Evolutionary conservation across 1,140 invertebrate genomes (phyloP).

Genomic region (Colletes latitarsis): DNA sequence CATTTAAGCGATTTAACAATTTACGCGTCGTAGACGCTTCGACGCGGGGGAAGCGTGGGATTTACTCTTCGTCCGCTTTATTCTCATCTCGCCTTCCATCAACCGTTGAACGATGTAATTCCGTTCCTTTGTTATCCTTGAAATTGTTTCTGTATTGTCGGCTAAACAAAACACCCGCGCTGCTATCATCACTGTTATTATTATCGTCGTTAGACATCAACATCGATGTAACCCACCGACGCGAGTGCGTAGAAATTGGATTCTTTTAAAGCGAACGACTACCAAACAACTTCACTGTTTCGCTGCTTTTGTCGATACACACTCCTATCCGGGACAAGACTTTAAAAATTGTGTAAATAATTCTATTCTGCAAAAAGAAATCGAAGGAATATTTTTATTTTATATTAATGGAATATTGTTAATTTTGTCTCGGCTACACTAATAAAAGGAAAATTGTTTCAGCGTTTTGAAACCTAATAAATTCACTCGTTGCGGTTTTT

Average conservation of each 20-base stretch:
- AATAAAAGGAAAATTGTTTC: no score
- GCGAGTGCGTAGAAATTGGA: constrained; percentile 17
- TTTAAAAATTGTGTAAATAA: no score
- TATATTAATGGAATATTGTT: no score
- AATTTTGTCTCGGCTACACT: no score
- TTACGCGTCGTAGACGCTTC: not conserved
- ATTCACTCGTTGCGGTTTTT: no score
- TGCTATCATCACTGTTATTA: constrained; percentile 24
- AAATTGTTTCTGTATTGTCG: constrained; percentile 37
- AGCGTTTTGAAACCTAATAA: no score
- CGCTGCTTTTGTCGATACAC: no score
- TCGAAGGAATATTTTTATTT: no score
- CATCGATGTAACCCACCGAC: constrained; percentile 2
- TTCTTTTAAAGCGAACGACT: not conserved
- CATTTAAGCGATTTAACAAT: constrained; percentile 17
- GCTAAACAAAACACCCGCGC: constrained; percentile 8
- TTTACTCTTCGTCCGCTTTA: constrained; percentile 11
- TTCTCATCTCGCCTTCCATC: constrained; percentile 17
- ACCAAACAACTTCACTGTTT: not conserved
- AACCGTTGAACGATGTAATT: constrained; percentile 26
- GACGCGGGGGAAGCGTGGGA: not conserved
- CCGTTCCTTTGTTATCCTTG: constrained; percentile 24
- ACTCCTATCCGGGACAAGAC: no score
- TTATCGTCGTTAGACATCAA: not conserved
- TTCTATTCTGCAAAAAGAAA: no score